Evolutionary conservation across 2,797 vertebrate genomes (phyloP).

Genomic region (Glyptemys insculpta): DNA sequence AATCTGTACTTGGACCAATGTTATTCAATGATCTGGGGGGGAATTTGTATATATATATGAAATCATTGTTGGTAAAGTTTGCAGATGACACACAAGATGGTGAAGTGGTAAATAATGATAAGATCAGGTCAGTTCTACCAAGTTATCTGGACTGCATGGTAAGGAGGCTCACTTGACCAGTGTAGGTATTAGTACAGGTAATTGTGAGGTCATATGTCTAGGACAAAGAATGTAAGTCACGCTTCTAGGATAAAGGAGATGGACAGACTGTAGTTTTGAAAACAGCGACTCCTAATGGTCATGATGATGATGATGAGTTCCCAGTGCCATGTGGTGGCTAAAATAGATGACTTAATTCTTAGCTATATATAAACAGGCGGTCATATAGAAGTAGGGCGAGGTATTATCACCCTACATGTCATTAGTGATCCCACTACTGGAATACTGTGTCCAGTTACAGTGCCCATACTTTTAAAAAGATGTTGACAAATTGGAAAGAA

Average conservation of each 20-base stretch:
- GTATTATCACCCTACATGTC: background rate
- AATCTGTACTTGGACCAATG: slow-evolving; percentile 10
- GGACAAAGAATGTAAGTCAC: background rate
- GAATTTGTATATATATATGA: too few species aligned
- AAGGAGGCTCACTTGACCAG: background rate
- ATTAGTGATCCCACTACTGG: background rate
- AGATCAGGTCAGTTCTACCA: background rate
- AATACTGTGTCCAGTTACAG: background rate
- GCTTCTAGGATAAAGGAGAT: background rate
- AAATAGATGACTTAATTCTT: background rate
- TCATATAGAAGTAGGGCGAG: too few species aligned
- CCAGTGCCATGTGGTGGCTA: background rate
- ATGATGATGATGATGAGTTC: background rate
- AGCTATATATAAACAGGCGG: background rate
- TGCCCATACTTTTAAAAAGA: background rate
- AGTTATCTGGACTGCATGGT: background rate
- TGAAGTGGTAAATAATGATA: background rate
- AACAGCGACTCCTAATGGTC: background rate
- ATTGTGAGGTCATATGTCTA: background rate
- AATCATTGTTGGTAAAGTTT: background rate
- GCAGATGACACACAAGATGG: background rate
- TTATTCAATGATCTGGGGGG: background rate
- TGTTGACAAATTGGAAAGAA: background rate
- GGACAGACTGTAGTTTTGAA: background rate
- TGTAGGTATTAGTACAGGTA: background rate